Percentiles rank a stretch among this genome's conserved stretches.
Conservation (phyloP, 53 echinoderm and acorn worm genomes). For the Antedon mediterranea region DNA sequence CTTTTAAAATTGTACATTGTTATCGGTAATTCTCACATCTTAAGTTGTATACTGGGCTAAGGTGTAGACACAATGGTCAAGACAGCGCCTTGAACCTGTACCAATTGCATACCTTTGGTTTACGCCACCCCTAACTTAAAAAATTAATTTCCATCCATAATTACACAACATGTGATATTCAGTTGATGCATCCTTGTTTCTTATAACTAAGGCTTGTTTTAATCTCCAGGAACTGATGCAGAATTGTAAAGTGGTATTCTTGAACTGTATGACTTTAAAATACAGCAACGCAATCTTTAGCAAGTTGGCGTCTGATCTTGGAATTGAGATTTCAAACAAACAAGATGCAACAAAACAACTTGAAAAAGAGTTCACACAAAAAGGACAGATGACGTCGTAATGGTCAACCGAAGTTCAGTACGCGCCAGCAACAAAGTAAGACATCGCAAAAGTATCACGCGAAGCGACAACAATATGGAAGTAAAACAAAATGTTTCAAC, state of each 20-base stretch:
- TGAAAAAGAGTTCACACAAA: constrained; percentile 47
- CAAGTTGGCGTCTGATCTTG: constrained; percentile 46
- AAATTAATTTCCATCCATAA: no score
- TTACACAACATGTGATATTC: no score
- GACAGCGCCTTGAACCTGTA: no score
- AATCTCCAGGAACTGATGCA: constrained; percentile 17
- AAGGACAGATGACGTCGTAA: constrained; percentile 30
- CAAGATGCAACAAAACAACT: constrained; percentile 44
- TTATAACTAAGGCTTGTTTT: no score
- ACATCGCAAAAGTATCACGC: not conserved
- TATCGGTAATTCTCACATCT: no score
- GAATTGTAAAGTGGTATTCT: constrained; percentile 34
- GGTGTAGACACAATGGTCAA: no score
- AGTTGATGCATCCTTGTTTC: no score
- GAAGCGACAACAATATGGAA: not conserved
- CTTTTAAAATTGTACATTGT: no score
- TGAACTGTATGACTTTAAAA: constrained; percentile 82
- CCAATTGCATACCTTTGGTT: no score
- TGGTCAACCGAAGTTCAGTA: not conserved
- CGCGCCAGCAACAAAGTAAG: not conserved
- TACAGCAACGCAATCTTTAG: constrained; percentile 72
- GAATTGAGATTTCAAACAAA: constrained; percentile 15
- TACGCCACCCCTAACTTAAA: no score
- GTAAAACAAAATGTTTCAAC: not conserved
- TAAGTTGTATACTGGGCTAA: no score